A percentile compares a stretch with the other conserved stretches of the same genome.
Evolutionary conservation across 1,140 invertebrate genomes (phyloP).

Genomic region (Delia radicum): DNA sequence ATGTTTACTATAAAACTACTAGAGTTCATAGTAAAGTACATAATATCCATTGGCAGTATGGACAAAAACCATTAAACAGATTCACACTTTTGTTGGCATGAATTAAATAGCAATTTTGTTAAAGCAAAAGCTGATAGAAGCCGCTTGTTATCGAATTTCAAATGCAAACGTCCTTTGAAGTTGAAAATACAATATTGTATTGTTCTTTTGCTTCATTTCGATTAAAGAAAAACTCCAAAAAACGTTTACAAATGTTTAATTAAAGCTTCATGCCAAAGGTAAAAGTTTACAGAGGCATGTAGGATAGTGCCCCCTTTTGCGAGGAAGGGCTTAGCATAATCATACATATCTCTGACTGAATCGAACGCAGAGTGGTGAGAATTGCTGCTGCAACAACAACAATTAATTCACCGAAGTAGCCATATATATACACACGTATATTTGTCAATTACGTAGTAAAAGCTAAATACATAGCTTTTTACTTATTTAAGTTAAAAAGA

Average conservation of each 20-base stretch:
- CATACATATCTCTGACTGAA: slow-evolving; percentile 54
- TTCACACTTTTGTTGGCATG: slow-evolving; percentile 35
- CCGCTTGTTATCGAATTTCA: not conserved
- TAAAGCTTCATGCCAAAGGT: slow-evolving; percentile 40
- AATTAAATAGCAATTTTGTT: not conserved
- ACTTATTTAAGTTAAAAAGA: too few relatives aligned
- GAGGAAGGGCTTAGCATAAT: slow-evolving; percentile 31
- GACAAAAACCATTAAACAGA: slow-evolving; percentile 57
- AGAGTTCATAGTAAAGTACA: slow-evolving; percentile 56
- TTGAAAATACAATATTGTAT: slow-evolving; percentile 24
- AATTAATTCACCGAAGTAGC: slow-evolving; percentile 28
- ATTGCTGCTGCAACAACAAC: slow-evolving; percentile 11
- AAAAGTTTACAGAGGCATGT: slow-evolving; percentile 53
- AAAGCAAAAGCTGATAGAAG: not conserved
- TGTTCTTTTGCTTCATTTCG: slow-evolving; percentile 42
- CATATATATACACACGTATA: slow-evolving; percentile 5
- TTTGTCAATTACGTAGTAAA: slow-evolving; percentile 1
- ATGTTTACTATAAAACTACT: slow-evolving; percentile 25
- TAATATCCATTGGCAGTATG: slow-evolving; percentile 56
- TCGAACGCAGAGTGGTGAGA: slow-evolving; percentile 27
- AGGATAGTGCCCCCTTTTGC: slow-evolving; percentile 35
- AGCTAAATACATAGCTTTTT: slow-evolving; percentile 33
- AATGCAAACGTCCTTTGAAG: not conserved
- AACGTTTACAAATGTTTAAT: not conserved
- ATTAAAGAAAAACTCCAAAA: slow-evolving; percentile 29